Evolutionary conservation across 2,113 vertebrate species (phyloP).

Genomic region (Herpailurus yagouaroundi): DNA sequence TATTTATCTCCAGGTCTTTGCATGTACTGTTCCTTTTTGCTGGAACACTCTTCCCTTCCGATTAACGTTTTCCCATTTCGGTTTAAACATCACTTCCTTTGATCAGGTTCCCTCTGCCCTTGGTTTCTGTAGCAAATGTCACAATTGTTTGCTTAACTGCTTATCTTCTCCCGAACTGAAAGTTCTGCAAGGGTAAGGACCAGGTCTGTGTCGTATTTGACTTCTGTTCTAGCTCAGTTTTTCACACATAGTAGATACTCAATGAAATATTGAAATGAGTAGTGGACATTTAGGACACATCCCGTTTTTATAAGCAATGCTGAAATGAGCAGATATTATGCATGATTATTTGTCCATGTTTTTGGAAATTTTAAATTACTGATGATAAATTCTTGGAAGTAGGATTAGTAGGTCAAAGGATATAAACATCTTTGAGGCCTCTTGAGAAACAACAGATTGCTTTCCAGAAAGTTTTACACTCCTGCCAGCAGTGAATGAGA

Average conservation of each 20-base stretch:
- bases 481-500: not conserved
- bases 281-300: not conserved
- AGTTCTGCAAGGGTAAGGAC: not conserved
- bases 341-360: not conserved
- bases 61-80: not conserved
- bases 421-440: slow-evolving; percentile 2
- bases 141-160: not conserved
- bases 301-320: not conserved
- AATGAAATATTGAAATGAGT: not conserved
- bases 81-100: not conserved
- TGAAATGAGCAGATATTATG: not conserved
- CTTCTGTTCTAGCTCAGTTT: not conserved
- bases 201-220: not conserved
- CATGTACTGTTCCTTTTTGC: not conserved
- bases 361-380: slow-evolving; percentile 1
- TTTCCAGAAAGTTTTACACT: slow-evolving; percentile 38
- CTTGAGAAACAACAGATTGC: not conserved
- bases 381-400: slow-evolving; percentile 42
- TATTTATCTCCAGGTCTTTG: not conserved
- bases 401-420: slow-evolving; percentile 23
- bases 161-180: not conserved
- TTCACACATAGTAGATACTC: not conserved
- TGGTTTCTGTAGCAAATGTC: not conserved
- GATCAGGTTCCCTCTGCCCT: not conserved
- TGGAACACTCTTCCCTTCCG: not conserved